Percentiles rank a stretch among this genome's conserved stretches.
These are phyloP conservation scores for Knipowitschia caucasica DNA, from an alignment of 2,797 vertebrate species.

Conservation along the genomic window DNA sequence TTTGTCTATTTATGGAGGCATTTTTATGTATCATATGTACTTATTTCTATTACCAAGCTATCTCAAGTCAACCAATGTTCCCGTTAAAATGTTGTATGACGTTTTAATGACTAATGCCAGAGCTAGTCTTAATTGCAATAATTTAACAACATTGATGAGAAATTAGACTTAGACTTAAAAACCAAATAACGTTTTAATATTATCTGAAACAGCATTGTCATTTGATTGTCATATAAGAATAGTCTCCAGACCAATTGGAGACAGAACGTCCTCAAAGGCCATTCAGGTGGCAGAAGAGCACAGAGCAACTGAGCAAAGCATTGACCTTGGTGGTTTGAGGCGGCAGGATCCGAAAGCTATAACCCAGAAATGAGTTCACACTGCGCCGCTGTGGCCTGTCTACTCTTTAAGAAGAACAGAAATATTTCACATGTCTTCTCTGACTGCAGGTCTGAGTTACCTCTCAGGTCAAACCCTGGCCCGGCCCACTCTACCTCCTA, in stretches of 20 bases:
- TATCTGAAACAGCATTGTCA: not conserved
- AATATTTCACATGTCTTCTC: constrained; percentile 68
- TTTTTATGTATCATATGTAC: too few species aligned
- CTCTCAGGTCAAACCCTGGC: constrained; percentile 31
- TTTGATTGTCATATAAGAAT: not conserved
- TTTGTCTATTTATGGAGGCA: too few species aligned
- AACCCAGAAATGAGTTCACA: constrained; percentile 51
- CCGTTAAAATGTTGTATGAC: too few species aligned
- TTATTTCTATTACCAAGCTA: too few species aligned
- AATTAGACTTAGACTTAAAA: too few species aligned
- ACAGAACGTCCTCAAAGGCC: constrained; percentile 16
- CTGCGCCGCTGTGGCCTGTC: constrained; percentile 37
- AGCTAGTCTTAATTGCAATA: too few species aligned
- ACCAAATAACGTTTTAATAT: not conserved
- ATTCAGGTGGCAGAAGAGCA: constrained; percentile 26
- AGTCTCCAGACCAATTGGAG: constrained; percentile 8
- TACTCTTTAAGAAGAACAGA: constrained; percentile 51
- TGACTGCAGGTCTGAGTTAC: constrained; percentile 37
- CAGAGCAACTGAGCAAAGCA: too few species aligned
- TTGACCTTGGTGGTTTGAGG: constrained; percentile 18
- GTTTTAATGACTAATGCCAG: too few species aligned
- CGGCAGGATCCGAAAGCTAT: not conserved
- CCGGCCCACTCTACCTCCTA: constrained; percentile 2
- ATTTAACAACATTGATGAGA: too few species aligned
- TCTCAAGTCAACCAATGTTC: too few species aligned